These are phyloP conservation scores for Okapia johnstoni DNA, from an alignment of 2,113 vertebrate species.

Conservation along the genomic window DNA sequence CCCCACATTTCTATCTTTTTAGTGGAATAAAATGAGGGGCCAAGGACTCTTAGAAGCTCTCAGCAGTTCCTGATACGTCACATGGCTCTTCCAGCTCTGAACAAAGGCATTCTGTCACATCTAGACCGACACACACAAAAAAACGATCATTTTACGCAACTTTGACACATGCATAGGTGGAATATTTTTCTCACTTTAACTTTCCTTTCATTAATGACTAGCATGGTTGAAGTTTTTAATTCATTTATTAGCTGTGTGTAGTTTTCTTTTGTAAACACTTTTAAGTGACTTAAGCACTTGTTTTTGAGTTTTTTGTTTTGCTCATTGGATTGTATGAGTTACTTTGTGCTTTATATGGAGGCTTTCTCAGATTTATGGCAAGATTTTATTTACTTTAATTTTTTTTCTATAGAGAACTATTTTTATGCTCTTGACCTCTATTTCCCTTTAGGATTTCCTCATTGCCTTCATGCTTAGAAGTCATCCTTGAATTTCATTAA, in stretches of 20 bases:
- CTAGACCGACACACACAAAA: background rate
- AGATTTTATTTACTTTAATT: background rate
- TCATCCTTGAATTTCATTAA: background rate
- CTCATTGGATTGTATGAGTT: background rate
- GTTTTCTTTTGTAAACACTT: background rate
- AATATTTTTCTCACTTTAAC: background rate
- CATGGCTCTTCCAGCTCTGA: background rate
- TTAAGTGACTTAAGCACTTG: background rate
- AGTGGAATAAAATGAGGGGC: background rate
- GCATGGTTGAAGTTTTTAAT: background rate
- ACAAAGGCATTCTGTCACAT: background rate
- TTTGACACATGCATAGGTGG: background rate
- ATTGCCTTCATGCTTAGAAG: background rate
- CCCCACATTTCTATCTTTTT: background rate
- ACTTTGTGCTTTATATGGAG: background rate
- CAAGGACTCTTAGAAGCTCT: background rate
- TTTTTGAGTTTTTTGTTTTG: background rate
- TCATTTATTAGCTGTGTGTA: background rate
- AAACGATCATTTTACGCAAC: background rate
- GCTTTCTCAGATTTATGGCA: slow-evolving; percentile 10
- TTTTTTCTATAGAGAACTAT: background rate
- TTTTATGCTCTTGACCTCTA: background rate
- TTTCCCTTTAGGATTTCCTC: slow-evolving; percentile 11
- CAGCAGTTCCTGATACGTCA: background rate
- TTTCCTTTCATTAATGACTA: slow-evolving; percentile 11